Conservation (phyloP, 2,888 invertebrate genomes). For the Unio delphinus region DNA sequence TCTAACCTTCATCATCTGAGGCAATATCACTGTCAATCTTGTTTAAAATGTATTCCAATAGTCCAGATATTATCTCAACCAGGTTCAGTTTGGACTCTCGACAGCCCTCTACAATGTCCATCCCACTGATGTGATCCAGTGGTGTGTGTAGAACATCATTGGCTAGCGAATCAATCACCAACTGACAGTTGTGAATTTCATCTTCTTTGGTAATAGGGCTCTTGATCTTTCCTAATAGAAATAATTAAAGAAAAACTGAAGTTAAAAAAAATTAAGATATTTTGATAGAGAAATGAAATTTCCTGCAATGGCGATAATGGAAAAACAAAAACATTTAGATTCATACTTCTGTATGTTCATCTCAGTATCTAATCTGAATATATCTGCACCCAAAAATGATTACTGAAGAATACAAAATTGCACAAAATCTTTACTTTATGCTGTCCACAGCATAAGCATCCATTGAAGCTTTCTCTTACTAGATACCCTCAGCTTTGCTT, state of each 20-base stretch:
- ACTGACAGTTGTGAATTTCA: slow-evolving; percentile 68
- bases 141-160: slow-evolving; percentile 67
- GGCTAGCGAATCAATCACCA: slow-evolving; percentile 67
- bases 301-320: background rate
- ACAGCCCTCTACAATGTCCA: slow-evolving; percentile 59
- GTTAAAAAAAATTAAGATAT: background rate
- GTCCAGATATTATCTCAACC: slow-evolving; percentile 67
- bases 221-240: slow-evolving; percentile 50
- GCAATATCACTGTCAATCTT: slow-evolving; percentile 65
- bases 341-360: no score
- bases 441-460: no score
- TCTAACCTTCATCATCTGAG: slow-evolving; percentile 36
- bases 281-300: background rate
- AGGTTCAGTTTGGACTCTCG: slow-evolving; percentile 62
- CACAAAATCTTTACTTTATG: no score
- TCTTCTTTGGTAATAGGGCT: slow-evolving; percentile 61
- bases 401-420: no score
- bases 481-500: no score
- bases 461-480: no score
- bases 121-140: slow-evolving; percentile 67
- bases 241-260: background rate
- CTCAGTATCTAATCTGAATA: no score
- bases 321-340: no score
- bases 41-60: slow-evolving; percentile 68
- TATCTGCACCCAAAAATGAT: no score